Evolutionary conservation across 2,113 vertebrate genomes (phyloP), one percentile per base, ranked within the genome.

Genomic region (Tetrao urogallus): DNA sequence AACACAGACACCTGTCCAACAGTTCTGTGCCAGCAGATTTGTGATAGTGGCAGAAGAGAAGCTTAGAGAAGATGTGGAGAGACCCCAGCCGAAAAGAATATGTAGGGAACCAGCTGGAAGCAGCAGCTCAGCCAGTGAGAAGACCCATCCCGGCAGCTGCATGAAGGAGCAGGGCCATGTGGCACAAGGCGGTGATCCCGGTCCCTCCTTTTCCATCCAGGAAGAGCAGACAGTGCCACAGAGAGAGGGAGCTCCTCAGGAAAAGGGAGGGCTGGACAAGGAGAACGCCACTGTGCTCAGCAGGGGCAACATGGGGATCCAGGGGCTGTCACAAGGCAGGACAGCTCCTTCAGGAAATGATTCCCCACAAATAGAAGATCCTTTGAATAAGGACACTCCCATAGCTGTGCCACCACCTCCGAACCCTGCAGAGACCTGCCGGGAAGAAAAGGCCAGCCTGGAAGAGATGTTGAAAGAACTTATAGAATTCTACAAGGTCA

Each of bases 391-490:
- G 40, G 40, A 80, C 5, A 15, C 0, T 58, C 21, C 8, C 38
- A 24, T 22, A 54, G 47, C 40, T 57, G 25, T 57, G 63, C 11
- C 65, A 13, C 16, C 1, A 1, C 8, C 28, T 40, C 43, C 4
- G 38, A 17, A 21, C 12, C 38, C 43, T n/a, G 21, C 6, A 5
- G 21, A 8, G 10, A 61, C 22, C 2, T 1, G 10, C 7, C 10
- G 13, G 18, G 18, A 57, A 28, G 32, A 43, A 17, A 45, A 3
- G 19, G 17, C 42, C 42, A 42, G 42, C 42, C 42, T 42, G 42
- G 42, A 47, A 47, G 45, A 47, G 10, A 10, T 45, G 6, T 24
- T 52, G 6, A 11, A 6, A 54, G 36, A 16, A 38, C 47, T 54
- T 30, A 8, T 5, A 9, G 28, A 15, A 3, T 52, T 1, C 8